Conservation (phyloP, 2,113 vertebrate genomes). For the Paralichthys olivaceus region DNA sequence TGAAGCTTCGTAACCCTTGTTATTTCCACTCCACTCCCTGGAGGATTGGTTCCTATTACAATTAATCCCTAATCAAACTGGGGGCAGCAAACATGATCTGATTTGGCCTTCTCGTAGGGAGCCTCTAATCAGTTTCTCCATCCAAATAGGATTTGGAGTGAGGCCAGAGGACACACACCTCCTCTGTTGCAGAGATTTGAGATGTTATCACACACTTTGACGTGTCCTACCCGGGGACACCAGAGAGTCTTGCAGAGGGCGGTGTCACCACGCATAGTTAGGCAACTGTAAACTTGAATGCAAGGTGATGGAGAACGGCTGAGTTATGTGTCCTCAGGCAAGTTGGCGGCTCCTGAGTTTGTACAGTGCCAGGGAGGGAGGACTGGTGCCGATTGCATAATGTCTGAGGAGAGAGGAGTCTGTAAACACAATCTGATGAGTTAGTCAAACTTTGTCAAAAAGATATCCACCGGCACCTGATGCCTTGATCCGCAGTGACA, state of each 20-base stretch:
- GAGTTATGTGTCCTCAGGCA: conserved; percentile 52
- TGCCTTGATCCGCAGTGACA: conserved; percentile 60
- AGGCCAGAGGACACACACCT: conserved; percentile 57
- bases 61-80: conserved; percentile 78
- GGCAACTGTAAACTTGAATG: conserved; percentile 54
- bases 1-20: conserved; percentile 46
- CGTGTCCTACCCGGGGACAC: conserved; percentile 38
- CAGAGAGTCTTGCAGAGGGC: conserved; percentile 31
- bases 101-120: conserved; percentile 70
- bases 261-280: conserved; percentile 48
- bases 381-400: conserved; percentile 56
- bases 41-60: conserved; percentile 65
- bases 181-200: conserved; percentile 52
- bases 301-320: conserved; percentile 62
- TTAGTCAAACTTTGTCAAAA: conserved; percentile 66
- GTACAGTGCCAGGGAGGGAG: conserved; percentile 37
- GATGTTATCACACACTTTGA: conserved; percentile 50
- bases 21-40: conserved; percentile 56
- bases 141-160: conserved; percentile 62
- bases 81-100: conserved; percentile 78
- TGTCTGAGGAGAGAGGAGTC: conserved; percentile 42
- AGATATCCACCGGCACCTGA: conserved; percentile 48
- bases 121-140: conserved; percentile 67
- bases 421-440: conserved; percentile 71
- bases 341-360: conserved; percentile 44